Base-by-base conservation (phyloP, 1,140 invertebrate species). In the Nephotettix cincticeps region DNA sequence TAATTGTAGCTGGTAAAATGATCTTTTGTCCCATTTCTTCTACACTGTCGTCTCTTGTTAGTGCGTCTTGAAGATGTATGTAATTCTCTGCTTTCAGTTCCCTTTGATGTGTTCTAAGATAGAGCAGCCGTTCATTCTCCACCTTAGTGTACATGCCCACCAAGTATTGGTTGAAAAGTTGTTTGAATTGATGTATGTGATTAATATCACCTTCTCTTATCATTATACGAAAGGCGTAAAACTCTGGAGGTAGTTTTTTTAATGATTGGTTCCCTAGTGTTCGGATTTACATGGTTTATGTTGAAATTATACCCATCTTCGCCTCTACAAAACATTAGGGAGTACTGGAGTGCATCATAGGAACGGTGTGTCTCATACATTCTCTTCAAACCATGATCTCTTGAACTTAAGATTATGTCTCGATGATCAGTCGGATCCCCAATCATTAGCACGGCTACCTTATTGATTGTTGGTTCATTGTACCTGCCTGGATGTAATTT, bases 131-230 rank as follows among this genome's bases (percentile, higher is more conserved):
- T 75, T 82, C 80, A 61, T 71, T 80, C 78, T 84, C 82, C 65
- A 85, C 77, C 74, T 81, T 81, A 1, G 75, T 80, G 77, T 78
- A 83, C 78, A 80, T 81, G 74, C 79, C 82, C 47, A 83, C 82
- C 43, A 78, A 67, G 74, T 75, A 83, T 74, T 83, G 79, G 70
- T 81, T 78, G 74, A 77, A 76, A 47, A 79, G 75, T 9, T 72
- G 71, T 68, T 36, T 73, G 68, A 68, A 78, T 64, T 75, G 11
- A 13, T 67, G 0, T 67, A 78, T 75, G 67, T 75, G 75, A 72
- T 63, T 65, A 13, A 45, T 4, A 4, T 68, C 4, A n/a, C 29
- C 29, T 13, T 29, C 17, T 61, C 51, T n/a, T 25, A 61, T 32
- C 69, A 77, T 78, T 43, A 78, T 74, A 23, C 73, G 67, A 70